Conservation (phyloP, 2,797 vertebrate species). For the Pteropus rufus region DNA sequence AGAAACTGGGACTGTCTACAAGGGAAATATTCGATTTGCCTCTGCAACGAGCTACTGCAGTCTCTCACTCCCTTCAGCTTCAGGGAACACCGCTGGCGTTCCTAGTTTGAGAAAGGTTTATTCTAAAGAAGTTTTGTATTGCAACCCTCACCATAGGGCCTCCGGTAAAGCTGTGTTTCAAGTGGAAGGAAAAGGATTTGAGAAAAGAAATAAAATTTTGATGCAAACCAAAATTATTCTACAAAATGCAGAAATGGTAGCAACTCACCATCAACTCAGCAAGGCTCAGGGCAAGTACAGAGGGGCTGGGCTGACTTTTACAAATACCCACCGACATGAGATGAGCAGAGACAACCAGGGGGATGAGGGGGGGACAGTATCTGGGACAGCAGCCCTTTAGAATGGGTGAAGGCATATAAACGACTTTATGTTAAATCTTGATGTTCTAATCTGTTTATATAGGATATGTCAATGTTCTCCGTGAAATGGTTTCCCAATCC, state of each 20-base stretch:
- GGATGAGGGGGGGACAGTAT: background rate
- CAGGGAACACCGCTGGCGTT: background rate
- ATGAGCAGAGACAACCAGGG: background rate
- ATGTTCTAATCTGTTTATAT: background rate
- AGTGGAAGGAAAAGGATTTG: background rate
- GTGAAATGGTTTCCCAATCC: background rate
- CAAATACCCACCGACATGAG: background rate
- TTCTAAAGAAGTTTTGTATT: background rate
- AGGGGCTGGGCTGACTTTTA: background rate
- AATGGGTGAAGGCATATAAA: background rate
- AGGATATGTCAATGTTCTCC: background rate
- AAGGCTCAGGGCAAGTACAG: background rate
- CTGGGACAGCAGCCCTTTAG: constrained; percentile 4
- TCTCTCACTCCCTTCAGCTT: background rate
- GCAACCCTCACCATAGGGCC: background rate
- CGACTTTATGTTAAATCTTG: background rate
- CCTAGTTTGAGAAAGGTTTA: background rate
- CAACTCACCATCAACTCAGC: background rate
- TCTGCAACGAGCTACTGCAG: background rate
- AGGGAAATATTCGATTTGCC: background rate
- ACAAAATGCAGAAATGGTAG: background rate
- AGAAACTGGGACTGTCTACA: background rate
- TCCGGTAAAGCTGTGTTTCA: background rate
- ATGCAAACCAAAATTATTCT: background rate
- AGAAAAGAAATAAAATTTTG: background rate